Percentiles rank a stretch among this genome's conserved stretches.
Conservation (phyloP, 2,888 invertebrate genomes). For the Drosophila formosana region DNA sequence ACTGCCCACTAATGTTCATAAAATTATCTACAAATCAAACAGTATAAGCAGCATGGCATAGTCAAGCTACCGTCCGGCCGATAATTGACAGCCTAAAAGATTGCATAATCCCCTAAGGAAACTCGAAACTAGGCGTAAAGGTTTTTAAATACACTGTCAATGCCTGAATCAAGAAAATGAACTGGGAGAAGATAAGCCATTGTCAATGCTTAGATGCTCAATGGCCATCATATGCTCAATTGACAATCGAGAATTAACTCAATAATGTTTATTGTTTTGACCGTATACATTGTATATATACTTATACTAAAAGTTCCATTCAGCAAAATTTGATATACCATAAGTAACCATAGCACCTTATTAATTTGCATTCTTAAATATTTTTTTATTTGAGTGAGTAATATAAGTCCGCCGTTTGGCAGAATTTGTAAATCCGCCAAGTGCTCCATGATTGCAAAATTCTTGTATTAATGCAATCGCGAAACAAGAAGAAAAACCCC, state of each 20-base stretch:
- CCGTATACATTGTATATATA: background rate
- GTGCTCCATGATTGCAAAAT: slow-evolving; percentile 51
- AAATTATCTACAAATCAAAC: slow-evolving; percentile 79
- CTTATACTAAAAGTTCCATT: background rate
- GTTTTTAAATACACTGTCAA: slow-evolving; percentile 44
- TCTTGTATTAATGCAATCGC: background rate
- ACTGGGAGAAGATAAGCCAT: background rate
- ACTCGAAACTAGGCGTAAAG: slow-evolving; percentile 57
- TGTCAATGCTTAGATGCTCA: background rate
- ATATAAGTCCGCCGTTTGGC: slow-evolving; percentile 16
- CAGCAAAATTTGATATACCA: background rate
- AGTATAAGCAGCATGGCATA: slow-evolving; percentile 52
- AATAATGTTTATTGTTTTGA: background rate
- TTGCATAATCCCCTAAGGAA: slow-evolving; percentile 77
- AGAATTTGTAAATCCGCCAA: slow-evolving; percentile 44
- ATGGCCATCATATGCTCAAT: background rate
- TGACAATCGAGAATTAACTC: background rate
- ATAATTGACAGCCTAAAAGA: slow-evolving; percentile 42
- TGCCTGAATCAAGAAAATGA: background rate
- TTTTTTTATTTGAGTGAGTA: background rate
- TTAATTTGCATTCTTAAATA: no score
- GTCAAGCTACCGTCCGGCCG: slow-evolving; percentile 21
- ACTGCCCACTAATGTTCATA: slow-evolving; percentile 76
- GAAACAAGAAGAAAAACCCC: no score
- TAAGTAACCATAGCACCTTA: no score